Base-by-base conservation (phyloP, 2,797 vertebrate genomes). In the Vireo griseus region DNA sequence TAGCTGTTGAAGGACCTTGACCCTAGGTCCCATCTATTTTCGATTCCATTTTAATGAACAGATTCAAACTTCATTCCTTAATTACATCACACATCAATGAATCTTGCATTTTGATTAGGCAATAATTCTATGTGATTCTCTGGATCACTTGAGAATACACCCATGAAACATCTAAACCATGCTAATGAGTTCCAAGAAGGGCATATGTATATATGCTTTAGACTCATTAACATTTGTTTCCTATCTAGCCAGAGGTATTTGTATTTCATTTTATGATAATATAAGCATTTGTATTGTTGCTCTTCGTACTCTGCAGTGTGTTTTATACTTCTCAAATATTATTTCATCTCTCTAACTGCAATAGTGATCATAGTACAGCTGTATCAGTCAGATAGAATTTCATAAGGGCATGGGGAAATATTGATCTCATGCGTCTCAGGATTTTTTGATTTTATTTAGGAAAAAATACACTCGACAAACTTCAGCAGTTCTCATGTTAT, bases 51-150 rank as follows among this genome's bases (percentile, higher is more conserved):
- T 95, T 97, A 97, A 96, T 96, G 81, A 97, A 89, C 83, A 95
- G n/a, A 77, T 68, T 94, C 63, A 92, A 80, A 97, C 91, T 94
- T 91, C 88, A 95, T 82, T 95, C 66, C 84, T 97, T 97, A 97
- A 97, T 97, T 97, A 37, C 86, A 94, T 91, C 88, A 97, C 86
- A 96, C 94, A 95, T 95, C 95, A 94, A 90, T 96, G 93, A 87
- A 93, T 97, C 94, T 97, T 96, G 54, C 81, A 97, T 96, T 95
- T 97, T 97, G 69, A 96, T 97, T 94, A 97, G 80, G 86, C 88
- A 81, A 90, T 95, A 93, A 71, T 95, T 96, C 74, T 94, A n/a
- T 85, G 74, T 86, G 68, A 92, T 90, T 96, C 85, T 96, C 78
- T 96, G 90, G 74, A 96, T 97, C 94, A 96, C 96, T 97, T 96